Conservation (phyloP, 2,113 vertebrate species). For the Salvator merianae region DNA sequence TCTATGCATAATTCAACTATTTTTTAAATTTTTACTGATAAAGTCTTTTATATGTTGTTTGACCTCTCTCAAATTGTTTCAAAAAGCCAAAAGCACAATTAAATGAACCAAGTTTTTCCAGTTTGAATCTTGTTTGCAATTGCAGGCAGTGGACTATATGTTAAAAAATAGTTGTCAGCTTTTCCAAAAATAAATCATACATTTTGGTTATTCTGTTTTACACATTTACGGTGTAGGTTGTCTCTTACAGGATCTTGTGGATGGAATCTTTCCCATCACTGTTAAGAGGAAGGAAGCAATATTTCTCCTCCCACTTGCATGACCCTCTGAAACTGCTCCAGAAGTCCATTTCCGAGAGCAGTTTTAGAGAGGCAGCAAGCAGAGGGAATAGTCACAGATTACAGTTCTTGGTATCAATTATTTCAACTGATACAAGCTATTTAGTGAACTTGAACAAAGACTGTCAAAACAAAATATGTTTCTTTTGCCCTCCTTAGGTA, state of each 20-base stretch:
- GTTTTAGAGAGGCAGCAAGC: too few relatives aligned
- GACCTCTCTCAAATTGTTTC: background rate
- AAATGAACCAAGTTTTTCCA: background rate
- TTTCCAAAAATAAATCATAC: background rate
- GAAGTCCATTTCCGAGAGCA: too few relatives aligned
- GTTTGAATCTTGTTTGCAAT: background rate
- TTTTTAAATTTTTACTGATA: background rate
- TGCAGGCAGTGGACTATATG: background rate
- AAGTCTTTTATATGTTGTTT: background rate
- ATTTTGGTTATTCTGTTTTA: background rate
- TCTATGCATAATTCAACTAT: background rate
- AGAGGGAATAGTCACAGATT: too few relatives aligned
- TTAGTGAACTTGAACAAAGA: background rate
- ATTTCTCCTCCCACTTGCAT: too few relatives aligned
- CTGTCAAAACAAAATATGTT: background rate
- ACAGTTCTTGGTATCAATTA: background rate
- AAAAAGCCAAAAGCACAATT: background rate
- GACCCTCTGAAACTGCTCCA: too few relatives aligned
- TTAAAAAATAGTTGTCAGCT: background rate
- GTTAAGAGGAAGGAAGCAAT: too few relatives aligned
- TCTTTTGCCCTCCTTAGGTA: constrained; percentile 67
- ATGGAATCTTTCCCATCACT: too few relatives aligned
- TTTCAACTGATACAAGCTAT: background rate
- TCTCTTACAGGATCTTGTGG: too few relatives aligned
- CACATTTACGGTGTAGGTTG: background rate